These are phyloP conservation scores for Crematogaster levior DNA, from an alignment of 2,888 invertebrate species.

Conservation along the genomic window DNA sequence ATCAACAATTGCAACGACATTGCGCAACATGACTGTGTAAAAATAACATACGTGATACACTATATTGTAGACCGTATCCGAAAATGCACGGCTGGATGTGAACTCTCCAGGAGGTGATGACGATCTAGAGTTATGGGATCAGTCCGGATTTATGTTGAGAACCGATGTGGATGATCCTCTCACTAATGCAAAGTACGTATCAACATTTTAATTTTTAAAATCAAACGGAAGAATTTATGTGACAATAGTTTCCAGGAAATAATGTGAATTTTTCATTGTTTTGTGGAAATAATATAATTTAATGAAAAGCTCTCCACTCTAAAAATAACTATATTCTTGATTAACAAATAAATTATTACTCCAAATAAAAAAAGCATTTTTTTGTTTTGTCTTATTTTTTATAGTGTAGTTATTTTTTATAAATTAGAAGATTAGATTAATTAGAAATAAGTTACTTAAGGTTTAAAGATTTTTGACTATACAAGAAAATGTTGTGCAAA, in stretches of 20 bases:
- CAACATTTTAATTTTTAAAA: neutral
- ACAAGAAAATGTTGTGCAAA: neutral
- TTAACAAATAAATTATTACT: constrained; percentile 1
- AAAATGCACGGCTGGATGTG: constrained; percentile 89
- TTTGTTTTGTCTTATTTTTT: neutral
- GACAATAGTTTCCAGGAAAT: neutral
- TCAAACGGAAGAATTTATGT: neutral
- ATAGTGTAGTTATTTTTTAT: neutral
- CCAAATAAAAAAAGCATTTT: neutral
- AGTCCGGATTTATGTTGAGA: constrained; percentile 90
- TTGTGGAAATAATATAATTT: neutral
- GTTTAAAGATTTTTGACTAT: neutral
- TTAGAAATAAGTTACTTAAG: neutral
- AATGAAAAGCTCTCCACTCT: neutral
- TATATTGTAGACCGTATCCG: constrained; percentile 89
- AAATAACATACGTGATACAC: neutral
- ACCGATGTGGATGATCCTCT: constrained; percentile 89
- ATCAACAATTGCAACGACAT: neutral
- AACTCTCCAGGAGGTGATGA: constrained; percentile 88
- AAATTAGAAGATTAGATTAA: no score
- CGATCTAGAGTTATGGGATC: constrained; percentile 92
- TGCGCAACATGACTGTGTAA: neutral
- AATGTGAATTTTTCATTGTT: no score
- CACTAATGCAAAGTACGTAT: constrained; percentile 78
- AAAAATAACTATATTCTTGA: neutral